Percentiles rank a stretch among this genome's conserved stretches.
Evolutionary conservation across 2,888 invertebrate genomes (phyloP).

Genomic region (Clepsis dumicolana): DNA sequence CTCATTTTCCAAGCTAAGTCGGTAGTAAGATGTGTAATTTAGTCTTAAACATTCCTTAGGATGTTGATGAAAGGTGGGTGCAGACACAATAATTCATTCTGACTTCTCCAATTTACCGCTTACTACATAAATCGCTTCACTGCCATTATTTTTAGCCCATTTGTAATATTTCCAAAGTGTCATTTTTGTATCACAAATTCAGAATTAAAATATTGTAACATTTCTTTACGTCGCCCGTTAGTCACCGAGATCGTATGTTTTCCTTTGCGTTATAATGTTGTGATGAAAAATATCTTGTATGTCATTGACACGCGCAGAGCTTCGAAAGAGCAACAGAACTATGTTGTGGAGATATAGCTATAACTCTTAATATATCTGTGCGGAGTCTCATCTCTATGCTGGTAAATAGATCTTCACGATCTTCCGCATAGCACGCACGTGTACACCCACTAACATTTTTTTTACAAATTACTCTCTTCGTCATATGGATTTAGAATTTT

Average conservation of each 20-base stretch:
- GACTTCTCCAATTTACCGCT: constrained; percentile 1
- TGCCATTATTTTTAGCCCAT: constrained; percentile 15
- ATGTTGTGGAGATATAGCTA: background rate
- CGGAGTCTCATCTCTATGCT: background rate
- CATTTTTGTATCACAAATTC: background rate
- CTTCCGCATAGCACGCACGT: constrained; percentile 8
- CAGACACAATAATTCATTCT: background rate
- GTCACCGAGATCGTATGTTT: constrained; percentile 11
- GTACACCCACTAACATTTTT: constrained; percentile 18
- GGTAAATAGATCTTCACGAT: constrained; percentile 5
- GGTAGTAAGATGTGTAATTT: background rate
- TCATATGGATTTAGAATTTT: constrained; percentile 11
- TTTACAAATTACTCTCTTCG: constrained; percentile 18
- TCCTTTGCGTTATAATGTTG: constrained; percentile 2
- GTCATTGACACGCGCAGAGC: constrained; percentile 11
- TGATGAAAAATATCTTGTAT: constrained; percentile 4
- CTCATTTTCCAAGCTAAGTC: no score
- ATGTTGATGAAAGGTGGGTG: background rate
- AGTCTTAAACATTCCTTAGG: background rate
- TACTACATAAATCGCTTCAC: constrained; percentile 4
- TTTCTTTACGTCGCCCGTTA: constrained; percentile 10
- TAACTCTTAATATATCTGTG: background rate
- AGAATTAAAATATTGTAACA: constrained; percentile 13
- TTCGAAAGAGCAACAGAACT: constrained; percentile 5
- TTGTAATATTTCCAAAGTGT: constrained; percentile 3